Evolutionary conservation across 2,888 invertebrate species (phyloP).

Genomic region (Netelia inedita): DNA sequence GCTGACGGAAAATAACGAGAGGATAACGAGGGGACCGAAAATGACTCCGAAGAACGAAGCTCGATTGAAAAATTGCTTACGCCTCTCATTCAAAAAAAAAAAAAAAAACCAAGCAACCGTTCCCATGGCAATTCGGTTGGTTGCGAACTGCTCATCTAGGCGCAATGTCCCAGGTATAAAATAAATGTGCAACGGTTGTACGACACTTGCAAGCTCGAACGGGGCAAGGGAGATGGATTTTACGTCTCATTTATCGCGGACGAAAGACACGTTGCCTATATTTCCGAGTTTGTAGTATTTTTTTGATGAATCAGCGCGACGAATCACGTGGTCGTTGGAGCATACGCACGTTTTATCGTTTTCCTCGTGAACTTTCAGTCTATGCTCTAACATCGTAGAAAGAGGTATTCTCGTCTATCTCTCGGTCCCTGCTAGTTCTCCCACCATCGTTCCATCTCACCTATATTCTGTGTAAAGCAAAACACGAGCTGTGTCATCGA

Average conservation of each 20-base stretch:
- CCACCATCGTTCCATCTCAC: neutral
- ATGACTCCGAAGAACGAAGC: no score
- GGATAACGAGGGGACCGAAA: neutral
- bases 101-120: neutral
- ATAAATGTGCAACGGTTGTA: neutral
- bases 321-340: constrained; percentile 37
- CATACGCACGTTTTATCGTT: neutral
- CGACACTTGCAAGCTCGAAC: neutral
- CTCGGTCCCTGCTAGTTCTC: neutral
- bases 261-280: neutral
- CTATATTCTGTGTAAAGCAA: neutral
- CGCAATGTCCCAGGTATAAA: neutral
- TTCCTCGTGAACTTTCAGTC: constrained; percentile 46
- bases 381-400: constrained; percentile 39
- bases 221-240: neutral
- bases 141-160: neutral
- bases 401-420: constrained; percentile 3
- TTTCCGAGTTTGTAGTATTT: constrained; percentile 13
- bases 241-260: neutral
- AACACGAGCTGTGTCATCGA: neutral
- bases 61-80: constrained; percentile 15
- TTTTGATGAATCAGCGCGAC: constrained; percentile 49
- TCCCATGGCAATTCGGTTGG: constrained; percentile 9
- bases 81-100: neutral
- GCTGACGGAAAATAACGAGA: constrained; percentile 6